Evolutionary conservation across 2,888 invertebrate genomes (phyloP), one percentile per base, ranked within the genome.

Genomic region (Frankliniella fusca): DNA sequence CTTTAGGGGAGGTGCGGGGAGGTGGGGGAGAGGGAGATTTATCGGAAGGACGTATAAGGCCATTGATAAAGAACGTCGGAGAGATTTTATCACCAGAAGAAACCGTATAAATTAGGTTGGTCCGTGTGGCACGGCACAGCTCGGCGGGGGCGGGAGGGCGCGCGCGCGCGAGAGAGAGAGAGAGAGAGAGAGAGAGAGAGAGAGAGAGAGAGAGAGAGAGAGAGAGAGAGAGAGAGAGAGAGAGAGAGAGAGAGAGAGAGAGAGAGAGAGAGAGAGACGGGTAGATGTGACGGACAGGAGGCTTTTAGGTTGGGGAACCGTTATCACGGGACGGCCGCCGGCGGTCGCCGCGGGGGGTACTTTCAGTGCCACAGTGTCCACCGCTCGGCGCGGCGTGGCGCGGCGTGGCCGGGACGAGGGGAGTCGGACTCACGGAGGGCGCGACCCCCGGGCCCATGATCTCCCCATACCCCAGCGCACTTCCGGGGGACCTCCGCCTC

Each of bases 1-100:
- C 23, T 23, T 11, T 7, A 15, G 65, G n/a, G n/a, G n/a, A n/a
- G n/a, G n/a, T 23, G 27, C 65, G 20, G 70, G 70, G n/a, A 10
- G 8, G 27, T 1, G 70, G 23, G 23, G 23, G 23, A 70, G 23
- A n/a, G 20, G 61, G 20, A 61, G 61, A 61, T 61, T 61, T 61
- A 61, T 61, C 61, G 61, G 61, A 18, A 61, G 15, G 61, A 61
- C 38, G 38, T 38, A 38, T 38, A 38, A 38, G 38, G 54, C 54
- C 70, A 70, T 70, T 23, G 70, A 70, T 70, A 70, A 70, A 11
- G 61, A 61, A 61, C 20, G 61, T 61, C 70, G 70, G 8, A 23
- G 70, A n/a, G 70, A 61, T 61, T 61, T 70, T 70, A 70, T 70
- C 70, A 23, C 27, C 70, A 70, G 11, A n/a, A 61, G 61, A 61